Conservation (phyloP, 2,888 invertebrate species). For the Malthinus flaveolus region DNA sequence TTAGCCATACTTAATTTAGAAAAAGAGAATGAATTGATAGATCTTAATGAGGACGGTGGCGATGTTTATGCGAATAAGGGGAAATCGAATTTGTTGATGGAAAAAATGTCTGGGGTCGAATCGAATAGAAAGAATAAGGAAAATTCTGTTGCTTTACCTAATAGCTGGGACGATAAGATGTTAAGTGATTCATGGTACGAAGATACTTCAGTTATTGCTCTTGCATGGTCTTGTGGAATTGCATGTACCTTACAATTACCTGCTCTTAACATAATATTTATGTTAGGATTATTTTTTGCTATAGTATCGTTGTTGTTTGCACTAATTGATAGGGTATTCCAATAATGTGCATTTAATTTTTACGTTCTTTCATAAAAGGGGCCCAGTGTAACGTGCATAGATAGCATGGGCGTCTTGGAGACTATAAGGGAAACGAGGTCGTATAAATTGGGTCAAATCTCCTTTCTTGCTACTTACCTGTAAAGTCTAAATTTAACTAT, state of each 20-base stretch:
- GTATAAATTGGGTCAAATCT: no score
- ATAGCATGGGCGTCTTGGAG: no score
- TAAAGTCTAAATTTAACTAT: no score
- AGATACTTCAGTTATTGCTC: conserved; percentile 66
- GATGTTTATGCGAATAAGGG: no score
- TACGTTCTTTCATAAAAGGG: neutral
- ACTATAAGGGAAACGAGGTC: no score
- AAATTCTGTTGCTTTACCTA: neutral
- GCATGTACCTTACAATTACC: conserved; percentile 72
- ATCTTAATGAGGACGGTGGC: no score
- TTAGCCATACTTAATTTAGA: neutral
- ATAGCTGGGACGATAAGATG: neutral
- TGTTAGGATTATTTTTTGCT: conserved; percentile 75
- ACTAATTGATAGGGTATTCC: conserved; percentile 58
- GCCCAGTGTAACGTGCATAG: no score
- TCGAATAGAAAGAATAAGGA: conserved; percentile 18
- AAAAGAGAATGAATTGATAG: neutral
- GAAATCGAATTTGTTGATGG: no score
- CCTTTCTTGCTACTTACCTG: no score
- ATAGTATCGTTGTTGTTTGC: conserved; percentile 72
- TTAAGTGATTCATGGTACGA: conserved; percentile 58
- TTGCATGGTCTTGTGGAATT: conserved; percentile 77
- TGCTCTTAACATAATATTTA: conserved; percentile 73
- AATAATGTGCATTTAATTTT: neutral
- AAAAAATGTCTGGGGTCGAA: no score